phyloP scores from a whole-genome alignment of 53 echinoderm and acorn worm genomes.

The Henricia sp. region DNA sequence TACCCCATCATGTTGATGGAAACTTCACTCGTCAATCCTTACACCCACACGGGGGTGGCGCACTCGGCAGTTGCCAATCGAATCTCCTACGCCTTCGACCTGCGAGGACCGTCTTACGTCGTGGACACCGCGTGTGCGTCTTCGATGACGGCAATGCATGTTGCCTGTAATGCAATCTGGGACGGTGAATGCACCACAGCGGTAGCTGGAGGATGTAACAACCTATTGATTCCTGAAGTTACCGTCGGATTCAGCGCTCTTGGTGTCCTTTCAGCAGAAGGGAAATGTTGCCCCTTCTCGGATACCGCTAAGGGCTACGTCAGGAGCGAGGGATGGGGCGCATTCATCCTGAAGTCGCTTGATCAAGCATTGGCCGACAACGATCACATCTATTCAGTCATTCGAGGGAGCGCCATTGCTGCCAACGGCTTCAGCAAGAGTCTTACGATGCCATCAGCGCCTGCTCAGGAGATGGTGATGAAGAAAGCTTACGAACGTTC shows the following conservation, averaged over 20 bases:
- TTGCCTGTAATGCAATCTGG: conserved; percentile 90
- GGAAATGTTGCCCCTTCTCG: conserved; percentile 93
- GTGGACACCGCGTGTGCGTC: conserved; percentile 96
- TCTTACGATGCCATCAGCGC: conserved; percentile 90
- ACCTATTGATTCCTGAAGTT: conserved; percentile 78
- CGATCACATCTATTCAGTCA: conserved; percentile 91
- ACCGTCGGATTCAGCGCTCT: conserved; percentile 97
- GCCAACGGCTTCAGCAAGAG: conserved; percentile 91
- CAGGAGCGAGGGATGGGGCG: conserved; percentile 92
- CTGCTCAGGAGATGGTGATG: conserved; percentile 85
- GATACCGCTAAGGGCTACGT: conserved; percentile 95
- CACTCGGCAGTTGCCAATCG: conserved; percentile 61
- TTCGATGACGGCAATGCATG: conserved; percentile 91
- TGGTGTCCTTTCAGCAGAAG: conserved; percentile 92
- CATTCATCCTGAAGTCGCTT: conserved; percentile 84
- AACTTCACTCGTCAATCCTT: conserved; percentile 53
- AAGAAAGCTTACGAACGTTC: conserved; percentile 80
- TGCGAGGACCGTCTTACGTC: conserved; percentile 77
- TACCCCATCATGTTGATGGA: conserved; percentile 60
- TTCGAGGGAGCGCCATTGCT: conserved; percentile 84
- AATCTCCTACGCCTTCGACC: conserved; percentile 68
- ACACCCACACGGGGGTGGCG: conserved; percentile 62
- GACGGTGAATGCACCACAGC: conserved; percentile 84
- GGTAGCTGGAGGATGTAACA: conserved; percentile 84
- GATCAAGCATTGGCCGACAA: conserved; percentile 78